phyloP scores from a whole-genome alignment of 64 coral and sea anemone genomes.

The Porites australiensis region DNA sequence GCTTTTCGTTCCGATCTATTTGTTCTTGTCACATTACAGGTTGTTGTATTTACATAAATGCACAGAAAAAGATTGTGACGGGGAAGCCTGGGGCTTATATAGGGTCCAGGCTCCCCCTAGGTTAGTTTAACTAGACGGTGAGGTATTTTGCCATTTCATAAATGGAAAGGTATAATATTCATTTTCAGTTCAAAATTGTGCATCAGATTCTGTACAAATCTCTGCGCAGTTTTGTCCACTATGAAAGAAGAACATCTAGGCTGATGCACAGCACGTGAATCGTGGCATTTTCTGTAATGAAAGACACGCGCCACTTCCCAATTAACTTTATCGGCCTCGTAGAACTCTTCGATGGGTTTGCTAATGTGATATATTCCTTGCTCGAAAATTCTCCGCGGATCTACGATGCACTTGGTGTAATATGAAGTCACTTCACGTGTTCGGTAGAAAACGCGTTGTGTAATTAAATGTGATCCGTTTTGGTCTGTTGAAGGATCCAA shows the following conservation, averaged over 20 bases:
- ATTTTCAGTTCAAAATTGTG: not conserved
- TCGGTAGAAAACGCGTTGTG: conserved; percentile 5
- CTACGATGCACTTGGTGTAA: conserved; percentile 3
- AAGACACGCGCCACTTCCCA: conserved; percentile 16
- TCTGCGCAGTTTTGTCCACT: conserved; percentile 30
- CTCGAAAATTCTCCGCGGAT: conserved; percentile 24
- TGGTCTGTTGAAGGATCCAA: conserved; percentile 12
- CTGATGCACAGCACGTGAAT: not conserved
- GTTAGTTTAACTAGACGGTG: too few species aligned
- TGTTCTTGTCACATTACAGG: too few species aligned
- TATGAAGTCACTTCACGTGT: not conserved
- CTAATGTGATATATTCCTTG: conserved; percentile 35
- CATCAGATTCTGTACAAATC: not conserved
- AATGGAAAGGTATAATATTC: not conserved
- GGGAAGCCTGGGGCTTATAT: too few species aligned
- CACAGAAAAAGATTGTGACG: too few species aligned
- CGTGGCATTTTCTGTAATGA: conserved; percentile 26
- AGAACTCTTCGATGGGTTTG: conserved; percentile 19
- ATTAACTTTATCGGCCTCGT: not conserved
- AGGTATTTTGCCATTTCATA: too few species aligned
- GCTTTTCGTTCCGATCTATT: too few species aligned
- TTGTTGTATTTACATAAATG: too few species aligned
- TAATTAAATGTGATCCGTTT: not conserved
- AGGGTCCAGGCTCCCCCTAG: too few species aligned
- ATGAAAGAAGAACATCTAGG: not conserved